Base-by-base conservation (phyloP, 64 coral and sea anemone species). In the Pocillopora damicornis region DNA sequence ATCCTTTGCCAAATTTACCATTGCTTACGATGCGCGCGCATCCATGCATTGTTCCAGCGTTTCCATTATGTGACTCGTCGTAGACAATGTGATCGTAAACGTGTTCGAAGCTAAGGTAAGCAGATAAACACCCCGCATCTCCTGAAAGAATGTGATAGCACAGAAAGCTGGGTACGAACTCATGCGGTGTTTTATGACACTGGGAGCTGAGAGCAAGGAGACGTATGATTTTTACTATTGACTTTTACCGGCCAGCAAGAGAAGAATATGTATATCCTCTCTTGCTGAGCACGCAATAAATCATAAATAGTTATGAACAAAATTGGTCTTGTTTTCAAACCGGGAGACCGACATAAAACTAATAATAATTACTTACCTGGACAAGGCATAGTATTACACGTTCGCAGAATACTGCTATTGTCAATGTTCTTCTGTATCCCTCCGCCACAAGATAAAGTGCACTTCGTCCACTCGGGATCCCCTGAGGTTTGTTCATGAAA, bases 51-150 rank as follows among this genome's bases (percentile, higher is more conserved):
- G 81, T 98, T 11, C 89, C 96, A 18, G 91, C 72, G 82, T 98
- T 98, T 0, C 92, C 96, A 56, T 98, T 98, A 51, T 98, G 84
- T 15, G 96, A 94, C 12, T 76, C 87, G 30, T 98, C 96, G 73
- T 94, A 98, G 35, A 94, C 91, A 13, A 75, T 75, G 4, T 76
- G 79, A 30, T 86, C 88, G 13, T 75, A 88, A 45, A 92, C 89
- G 59, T 94, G 92, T 15, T 98, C 96, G 51, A 98, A 98, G 59
- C 89, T 98, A 22, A 92, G 89, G 61, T 98, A 94, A 3, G 92
- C 90, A 18, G 96, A 94, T 3, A 98, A 59, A 60, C 96, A 98
- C 8, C 95, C 95, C 20, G 95, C 95, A 82, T 98, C 95, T 79
- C 88, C 95, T 98, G 62, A 13, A 60, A 67, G 51, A 87, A 35